Evolutionary conservation across 2,113 vertebrate genomes (phyloP), one percentile per base, ranked within the genome.

Genomic region (Strix aluco): DNA sequence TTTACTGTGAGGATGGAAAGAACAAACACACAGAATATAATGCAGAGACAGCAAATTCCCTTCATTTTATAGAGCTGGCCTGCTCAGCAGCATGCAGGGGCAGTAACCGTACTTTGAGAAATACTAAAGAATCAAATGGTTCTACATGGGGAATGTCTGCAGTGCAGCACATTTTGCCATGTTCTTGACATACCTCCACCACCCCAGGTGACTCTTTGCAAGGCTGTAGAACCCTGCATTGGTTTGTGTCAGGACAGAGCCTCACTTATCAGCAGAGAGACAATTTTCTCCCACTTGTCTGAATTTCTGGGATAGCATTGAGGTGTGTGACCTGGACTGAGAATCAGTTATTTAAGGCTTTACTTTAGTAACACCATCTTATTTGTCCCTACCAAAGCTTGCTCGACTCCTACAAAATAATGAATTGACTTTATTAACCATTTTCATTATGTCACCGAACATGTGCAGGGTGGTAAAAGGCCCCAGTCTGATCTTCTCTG

Each of bases 21-120:
- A 86, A 86, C n/a, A 46, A 81, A 88, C 81, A 0, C 67, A 44
- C 15, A 42, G n/a, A 58, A 57, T 10, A 10, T 67, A 67, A 85
- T 81, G 86, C 89, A 77, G 81, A 82, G 81, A 40, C 67, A 96
- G 91, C 82, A 92, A 86, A 73, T 88, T 86, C 85, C 38, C 40
- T 19, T 52, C 47, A 38, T 87, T 80, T 95, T 26, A 8, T 62
- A 84, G 25, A 81, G 40, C 58, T 91, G 78, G 23, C 46, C 54
- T 47, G 77, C 40, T 92, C 81, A 87, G 73, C 69, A 84, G 47
- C 6, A 3, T 26, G 49, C 62, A 92, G 54, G 44, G 42, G 40
- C 34, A 20, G 34, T 38, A 49, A 72, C 27, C 77, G 79, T 85
- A 80, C 71, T 91, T 16, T 44, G 70, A 88, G 79, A 87, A 91